Evolutionary conservation across 2,113 vertebrate species (phyloP).

Genomic region (Daboia siamensis): DNA sequence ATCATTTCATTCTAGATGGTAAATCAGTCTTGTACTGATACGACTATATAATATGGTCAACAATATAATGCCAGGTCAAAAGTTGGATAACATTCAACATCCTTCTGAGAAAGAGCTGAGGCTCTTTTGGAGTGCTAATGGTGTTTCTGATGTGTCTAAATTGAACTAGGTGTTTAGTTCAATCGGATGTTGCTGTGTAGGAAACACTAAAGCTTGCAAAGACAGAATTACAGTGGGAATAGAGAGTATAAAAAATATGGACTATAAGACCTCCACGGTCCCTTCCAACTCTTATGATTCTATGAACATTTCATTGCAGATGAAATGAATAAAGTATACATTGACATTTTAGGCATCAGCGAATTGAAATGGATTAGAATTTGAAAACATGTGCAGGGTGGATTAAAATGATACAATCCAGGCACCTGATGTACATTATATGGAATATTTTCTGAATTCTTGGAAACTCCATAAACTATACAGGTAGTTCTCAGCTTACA

Average conservation of each 20-base stretch:
- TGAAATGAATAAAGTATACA: not conserved
- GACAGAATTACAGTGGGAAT: not conserved
- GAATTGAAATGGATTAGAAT: not conserved
- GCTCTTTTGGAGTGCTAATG: not conserved
- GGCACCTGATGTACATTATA: not conserved
- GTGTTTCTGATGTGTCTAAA: not conserved
- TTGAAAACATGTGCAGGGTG: not conserved
- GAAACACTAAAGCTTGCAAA: not conserved
- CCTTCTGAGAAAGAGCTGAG: not conserved
- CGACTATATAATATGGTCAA: not conserved
- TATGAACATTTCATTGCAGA: not conserved
- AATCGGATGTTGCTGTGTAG: not conserved
- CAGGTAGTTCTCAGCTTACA: not conserved
- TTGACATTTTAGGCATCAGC: not conserved
- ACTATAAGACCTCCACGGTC: too few species aligned
- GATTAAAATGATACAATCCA: not conserved
- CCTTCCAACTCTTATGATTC: too few species aligned
- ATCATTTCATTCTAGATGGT: not conserved
- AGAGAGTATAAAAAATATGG: not conserved
- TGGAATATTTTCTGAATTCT: not conserved
- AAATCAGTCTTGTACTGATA: not conserved
- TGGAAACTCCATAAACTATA: not conserved
- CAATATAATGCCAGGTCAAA: not conserved
- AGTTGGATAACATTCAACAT: not conserved
- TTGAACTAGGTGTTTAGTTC: not conserved